Percentiles rank a stretch among this genome's conserved stretches.
Evolutionary conservation across 2,797 vertebrate species (phyloP).

Genomic region (Chanos chanos): DNA sequence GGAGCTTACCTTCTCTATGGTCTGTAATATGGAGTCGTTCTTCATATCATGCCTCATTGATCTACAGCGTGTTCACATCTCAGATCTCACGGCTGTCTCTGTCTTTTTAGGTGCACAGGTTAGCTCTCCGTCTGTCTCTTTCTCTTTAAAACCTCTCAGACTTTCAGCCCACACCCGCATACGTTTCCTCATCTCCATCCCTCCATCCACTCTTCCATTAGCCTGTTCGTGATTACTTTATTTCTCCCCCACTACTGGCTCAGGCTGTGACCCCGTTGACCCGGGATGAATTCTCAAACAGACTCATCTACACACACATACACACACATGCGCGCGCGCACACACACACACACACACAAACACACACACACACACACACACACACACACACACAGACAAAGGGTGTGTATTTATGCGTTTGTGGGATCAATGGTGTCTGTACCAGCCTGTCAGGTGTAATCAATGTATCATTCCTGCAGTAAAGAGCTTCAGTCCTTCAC

Average conservation of each 20-base stretch:
- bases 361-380: constrained; percentile 25
- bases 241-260: constrained; percentile 72
- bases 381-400: constrained; percentile 18
- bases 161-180: not conserved
- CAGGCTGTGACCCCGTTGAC: constrained; percentile 73
- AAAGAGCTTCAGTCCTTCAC: constrained; percentile 65
- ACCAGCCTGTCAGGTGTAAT: constrained; percentile 83
- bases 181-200: constrained; percentile 18
- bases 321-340: constrained; percentile 9
- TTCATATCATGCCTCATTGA: not conserved
- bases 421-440: constrained; percentile 81
- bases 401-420: too few species aligned
- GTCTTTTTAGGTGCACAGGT: too few species aligned
- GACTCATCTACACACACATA: not conserved
- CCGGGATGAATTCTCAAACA: constrained; percentile 50
- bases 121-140: not conserved
- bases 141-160: not conserved
- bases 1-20: constrained; percentile 22
- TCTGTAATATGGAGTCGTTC: constrained; percentile 5
- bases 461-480: constrained; percentile 94
- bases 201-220: constrained; percentile 33
- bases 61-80: not conserved
- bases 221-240: constrained; percentile 70
- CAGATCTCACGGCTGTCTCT: not conserved
- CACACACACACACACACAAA: constrained; percentile 10